Percentiles rank a stretch among this genome's conserved stretches.
Conservation (phyloP, 2,888 invertebrate species). For the Galeruca laticollis region DNA sequence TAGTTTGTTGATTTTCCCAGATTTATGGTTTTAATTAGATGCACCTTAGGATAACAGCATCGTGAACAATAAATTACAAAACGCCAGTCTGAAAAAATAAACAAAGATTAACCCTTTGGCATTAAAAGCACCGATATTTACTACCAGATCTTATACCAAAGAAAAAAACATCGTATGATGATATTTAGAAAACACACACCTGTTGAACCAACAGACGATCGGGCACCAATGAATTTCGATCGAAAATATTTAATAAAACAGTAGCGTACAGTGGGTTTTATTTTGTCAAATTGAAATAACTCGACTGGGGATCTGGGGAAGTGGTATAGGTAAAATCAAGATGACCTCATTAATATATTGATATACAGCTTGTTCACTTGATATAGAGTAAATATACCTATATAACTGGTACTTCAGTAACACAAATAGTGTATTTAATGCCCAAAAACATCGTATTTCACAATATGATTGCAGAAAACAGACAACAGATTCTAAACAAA, state of each 20-base stretch:
- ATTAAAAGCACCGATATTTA: constrained; percentile 45
- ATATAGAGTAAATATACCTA: too few relatives aligned
- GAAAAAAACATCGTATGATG: constrained; percentile 29
- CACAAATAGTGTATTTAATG: too few relatives aligned
- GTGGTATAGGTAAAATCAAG: too few relatives aligned
- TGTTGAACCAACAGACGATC: constrained; percentile 51
- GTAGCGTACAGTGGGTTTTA: neutral
- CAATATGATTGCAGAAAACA: too few relatives aligned
- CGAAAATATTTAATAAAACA: constrained; percentile 12
- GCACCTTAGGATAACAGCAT: constrained; percentile 39
- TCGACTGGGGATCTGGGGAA: too few relatives aligned
- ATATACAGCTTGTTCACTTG: too few relatives aligned
- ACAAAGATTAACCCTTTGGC: constrained; percentile 50
- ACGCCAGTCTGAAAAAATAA: constrained; percentile 47
- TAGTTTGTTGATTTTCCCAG: constrained; percentile 48
- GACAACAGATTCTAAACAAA: too few relatives aligned
- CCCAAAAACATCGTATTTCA: too few relatives aligned
- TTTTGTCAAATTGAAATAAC: too few relatives aligned
- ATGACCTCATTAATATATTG: too few relatives aligned
- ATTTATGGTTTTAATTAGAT: constrained; percentile 53
- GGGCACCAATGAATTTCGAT: constrained; percentile 49
- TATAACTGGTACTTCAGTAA: too few relatives aligned
- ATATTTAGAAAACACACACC: constrained; percentile 51
- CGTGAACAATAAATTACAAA: constrained; percentile 47
- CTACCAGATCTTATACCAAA: constrained; percentile 43